phyloP scores from a whole-genome alignment of 1,140 invertebrate genomes.

The Trinorchestia longiramus region DNA sequence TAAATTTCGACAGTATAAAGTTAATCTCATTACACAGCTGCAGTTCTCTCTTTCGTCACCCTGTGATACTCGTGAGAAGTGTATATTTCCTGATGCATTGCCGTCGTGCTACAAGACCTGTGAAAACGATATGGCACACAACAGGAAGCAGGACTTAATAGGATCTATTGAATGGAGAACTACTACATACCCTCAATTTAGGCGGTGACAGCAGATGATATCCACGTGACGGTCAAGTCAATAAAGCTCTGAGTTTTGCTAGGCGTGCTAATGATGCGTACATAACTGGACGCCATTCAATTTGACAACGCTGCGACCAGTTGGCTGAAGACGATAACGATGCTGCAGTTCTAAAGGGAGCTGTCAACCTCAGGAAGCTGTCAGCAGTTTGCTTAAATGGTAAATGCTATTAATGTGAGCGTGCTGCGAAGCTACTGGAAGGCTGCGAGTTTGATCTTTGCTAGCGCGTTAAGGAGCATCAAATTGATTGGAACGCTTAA shows the following conservation, averaged over 20 bases:
- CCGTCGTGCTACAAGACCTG: too few relatives aligned
- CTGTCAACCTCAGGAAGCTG: background rate
- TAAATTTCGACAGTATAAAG: too few relatives aligned
- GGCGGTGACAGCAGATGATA: background rate
- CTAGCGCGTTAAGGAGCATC: background rate
- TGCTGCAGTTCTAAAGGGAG: background rate
- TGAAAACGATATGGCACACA: too few relatives aligned
- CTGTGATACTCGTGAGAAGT: too few relatives aligned
- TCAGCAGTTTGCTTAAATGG: background rate
- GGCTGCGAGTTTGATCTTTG: background rate
- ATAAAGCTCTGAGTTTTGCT: background rate
- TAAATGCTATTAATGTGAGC: background rate
- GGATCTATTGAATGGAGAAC: too few relatives aligned
- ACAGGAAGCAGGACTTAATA: too few relatives aligned
- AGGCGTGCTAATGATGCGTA: background rate
- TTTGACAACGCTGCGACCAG: background rate
- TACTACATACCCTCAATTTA: too few relatives aligned
- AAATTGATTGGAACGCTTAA: background rate
- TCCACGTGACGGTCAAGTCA: background rate
- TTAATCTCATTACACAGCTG: too few relatives aligned
- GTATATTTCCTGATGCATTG: too few relatives aligned
- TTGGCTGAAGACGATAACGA: background rate
- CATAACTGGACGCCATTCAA: background rate
- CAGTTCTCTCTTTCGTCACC: too few relatives aligned
- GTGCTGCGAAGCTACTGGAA: background rate